Conservation (phyloP, 1,140 invertebrate genomes). For the Drosophila auraria region DNA sequence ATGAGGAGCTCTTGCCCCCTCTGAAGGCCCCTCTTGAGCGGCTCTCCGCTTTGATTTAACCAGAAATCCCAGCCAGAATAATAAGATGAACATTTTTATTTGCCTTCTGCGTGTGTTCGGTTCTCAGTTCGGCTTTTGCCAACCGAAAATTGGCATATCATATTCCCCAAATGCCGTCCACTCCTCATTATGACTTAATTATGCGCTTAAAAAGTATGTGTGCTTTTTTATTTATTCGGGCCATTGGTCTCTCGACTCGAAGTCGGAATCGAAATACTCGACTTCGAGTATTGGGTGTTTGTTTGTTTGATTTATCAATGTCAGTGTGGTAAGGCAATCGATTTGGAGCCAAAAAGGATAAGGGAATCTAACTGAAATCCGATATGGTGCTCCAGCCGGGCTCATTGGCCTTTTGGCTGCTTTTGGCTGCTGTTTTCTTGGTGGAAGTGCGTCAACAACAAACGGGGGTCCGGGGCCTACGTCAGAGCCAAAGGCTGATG, state of each 20-base stretch:
- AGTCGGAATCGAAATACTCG: conserved; percentile 15
- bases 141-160: conserved; percentile 73
- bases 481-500: conserved; percentile 74
- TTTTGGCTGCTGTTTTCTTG: conserved; percentile 19
- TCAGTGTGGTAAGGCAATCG: conserved; percentile 2
- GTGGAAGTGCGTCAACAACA: conserved; percentile 68
- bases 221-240: conserved; percentile 53
- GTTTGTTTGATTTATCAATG: conserved; percentile 21
- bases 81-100: conserved; percentile 81
- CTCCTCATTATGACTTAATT: conserved; percentile 81
- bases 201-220: conserved; percentile 68
- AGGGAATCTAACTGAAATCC: conserved; percentile 45
- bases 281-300: background rate
- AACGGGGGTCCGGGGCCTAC: conserved; percentile 29
- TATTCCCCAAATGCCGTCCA: conserved; percentile 32
- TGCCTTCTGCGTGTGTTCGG: conserved; percentile 48
- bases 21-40: conserved; percentile 1
- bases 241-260: conserved; percentile 51
- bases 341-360: conserved; percentile 20
- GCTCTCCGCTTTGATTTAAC: conserved; percentile 68
- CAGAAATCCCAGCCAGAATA: conserved; percentile 76
- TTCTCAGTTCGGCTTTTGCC: conserved; percentile 22
- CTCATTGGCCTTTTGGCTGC: conserved; percentile 64
- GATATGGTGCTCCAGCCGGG: conserved; percentile 43
- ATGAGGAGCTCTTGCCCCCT: conserved; percentile 50